Conservation (phyloP, 2,113 vertebrate species). For the Neogobius melanostomus region DNA sequence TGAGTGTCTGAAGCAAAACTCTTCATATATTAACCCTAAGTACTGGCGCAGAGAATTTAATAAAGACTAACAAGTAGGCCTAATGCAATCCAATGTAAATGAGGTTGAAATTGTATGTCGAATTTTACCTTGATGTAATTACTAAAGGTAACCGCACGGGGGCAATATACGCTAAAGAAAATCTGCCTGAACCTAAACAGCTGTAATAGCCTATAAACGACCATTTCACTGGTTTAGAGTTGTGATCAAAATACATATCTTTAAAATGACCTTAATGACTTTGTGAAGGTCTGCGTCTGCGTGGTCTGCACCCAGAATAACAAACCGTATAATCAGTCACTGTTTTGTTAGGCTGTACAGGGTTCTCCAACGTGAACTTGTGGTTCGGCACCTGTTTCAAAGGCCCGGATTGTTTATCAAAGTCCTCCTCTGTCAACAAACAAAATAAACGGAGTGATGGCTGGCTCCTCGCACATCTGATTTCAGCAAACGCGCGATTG, state of each 20-base stretch:
- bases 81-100: background rate
- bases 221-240: slow-evolving; percentile 31
- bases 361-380: slow-evolving; percentile 52
- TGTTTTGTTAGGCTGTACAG: slow-evolving; percentile 21
- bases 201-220: slow-evolving; percentile 13
- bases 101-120: background rate
- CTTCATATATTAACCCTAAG: background rate
- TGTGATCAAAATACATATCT: slow-evolving; percentile 12
- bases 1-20: background rate
- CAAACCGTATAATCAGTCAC: slow-evolving; percentile 61
- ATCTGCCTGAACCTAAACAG: background rate
- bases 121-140: slow-evolving; percentile 1
- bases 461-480: slow-evolving; percentile 68
- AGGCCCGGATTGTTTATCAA: slow-evolving; percentile 63
- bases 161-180: slow-evolving; percentile 55
- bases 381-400: slow-evolving; percentile 66
- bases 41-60: background rate
- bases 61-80: background rate
- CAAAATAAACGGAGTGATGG: slow-evolving; percentile 55
- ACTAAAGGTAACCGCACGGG: slow-evolving; percentile 44
- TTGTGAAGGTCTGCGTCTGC: slow-evolving; percentile 42
- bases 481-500: slow-evolving; percentile 72
- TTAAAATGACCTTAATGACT: slow-evolving; percentile 43
- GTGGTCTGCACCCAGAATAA: slow-evolving; percentile 53
- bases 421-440: slow-evolving; percentile 67